These are phyloP conservation scores for Ctenosaura bakeri DNA, from an alignment of 2,797 vertebrate genomes.

Conservation along the genomic window DNA sequence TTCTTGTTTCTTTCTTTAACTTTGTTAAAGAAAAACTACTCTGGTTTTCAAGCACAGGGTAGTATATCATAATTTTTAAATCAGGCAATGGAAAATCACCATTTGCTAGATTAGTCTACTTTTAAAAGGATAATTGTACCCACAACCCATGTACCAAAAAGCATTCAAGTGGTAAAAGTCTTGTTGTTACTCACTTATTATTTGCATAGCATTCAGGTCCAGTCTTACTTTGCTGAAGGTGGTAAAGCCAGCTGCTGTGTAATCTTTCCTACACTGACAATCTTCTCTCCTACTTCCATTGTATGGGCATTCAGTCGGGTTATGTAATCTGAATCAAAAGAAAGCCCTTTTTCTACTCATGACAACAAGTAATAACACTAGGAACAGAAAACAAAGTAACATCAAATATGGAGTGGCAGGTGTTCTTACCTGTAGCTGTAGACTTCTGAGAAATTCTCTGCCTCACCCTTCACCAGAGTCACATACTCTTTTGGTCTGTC, in stretches of 20 bases:
- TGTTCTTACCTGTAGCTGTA: slow-evolving; percentile 93
- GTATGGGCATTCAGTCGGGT: slow-evolving; percentile 94
- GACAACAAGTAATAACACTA: slow-evolving; percentile 30
- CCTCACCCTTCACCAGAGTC: slow-evolving; percentile 88
- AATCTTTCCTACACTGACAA: slow-evolving; percentile 93
- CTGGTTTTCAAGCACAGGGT: neutral
- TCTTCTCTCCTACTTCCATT: slow-evolving; percentile 92
- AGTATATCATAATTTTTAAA: neutral
- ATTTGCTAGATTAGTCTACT: fast-evolving
- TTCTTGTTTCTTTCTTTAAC: neutral
- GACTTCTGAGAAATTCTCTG: slow-evolving; percentile 97
- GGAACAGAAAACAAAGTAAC: neutral
- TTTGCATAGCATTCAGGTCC: slow-evolving; percentile 91
- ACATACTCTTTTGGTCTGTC: slow-evolving; percentile 92
- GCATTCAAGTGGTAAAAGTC: slow-evolving; percentile 52
- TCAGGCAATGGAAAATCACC: fast-evolving
- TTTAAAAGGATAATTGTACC: neutral
- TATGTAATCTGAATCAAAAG: slow-evolving; percentile 86
- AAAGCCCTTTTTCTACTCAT: slow-evolving; percentile 70
- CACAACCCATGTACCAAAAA: slow-evolving; percentile 11
- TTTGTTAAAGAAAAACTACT: neutral
- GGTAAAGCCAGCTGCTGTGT: slow-evolving; percentile 91
- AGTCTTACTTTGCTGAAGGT: slow-evolving; percentile 94
- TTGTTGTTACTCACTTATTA: slow-evolving; percentile 90
- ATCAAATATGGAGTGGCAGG: neutral